phyloP scores from a whole-genome alignment of 2,113 vertebrate species.

The Gopherus evgoodei region DNA sequence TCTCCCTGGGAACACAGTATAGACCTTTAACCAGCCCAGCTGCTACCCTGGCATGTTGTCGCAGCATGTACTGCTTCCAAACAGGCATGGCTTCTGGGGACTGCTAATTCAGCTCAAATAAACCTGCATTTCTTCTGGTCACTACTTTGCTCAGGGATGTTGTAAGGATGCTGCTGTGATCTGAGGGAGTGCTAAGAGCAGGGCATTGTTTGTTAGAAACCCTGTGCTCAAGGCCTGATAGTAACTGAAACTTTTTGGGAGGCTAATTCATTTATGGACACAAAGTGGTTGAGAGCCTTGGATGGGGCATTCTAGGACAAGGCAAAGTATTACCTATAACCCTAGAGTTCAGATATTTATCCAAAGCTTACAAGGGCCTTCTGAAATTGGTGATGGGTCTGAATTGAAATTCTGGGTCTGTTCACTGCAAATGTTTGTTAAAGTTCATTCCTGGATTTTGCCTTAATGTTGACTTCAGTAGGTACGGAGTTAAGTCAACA shows the following conservation, averaged over 20 bases:
- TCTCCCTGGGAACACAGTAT: neutral
- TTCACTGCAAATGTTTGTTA: neutral
- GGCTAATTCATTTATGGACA: neutral
- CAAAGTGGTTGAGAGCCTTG: neutral
- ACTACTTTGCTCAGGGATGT: neutral
- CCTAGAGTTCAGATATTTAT: neutral
- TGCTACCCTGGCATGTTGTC: neutral
- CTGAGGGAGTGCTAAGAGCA: rapidly evolving
- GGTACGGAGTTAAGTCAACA: no score
- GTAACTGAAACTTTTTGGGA: neutral
- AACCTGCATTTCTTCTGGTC: neutral
- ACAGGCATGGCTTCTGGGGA: neutral
- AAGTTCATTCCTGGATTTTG: neutral
- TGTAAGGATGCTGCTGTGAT: neutral
- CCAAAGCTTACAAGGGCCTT: neutral
- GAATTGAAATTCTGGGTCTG: neutral
- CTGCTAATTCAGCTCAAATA: neutral
- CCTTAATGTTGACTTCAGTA: neutral
- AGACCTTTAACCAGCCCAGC: neutral
- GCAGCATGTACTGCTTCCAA: neutral
- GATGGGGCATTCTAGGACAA: neutral
- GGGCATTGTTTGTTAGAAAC: neutral
- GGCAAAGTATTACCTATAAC: neutral
- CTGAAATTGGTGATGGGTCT: neutral
- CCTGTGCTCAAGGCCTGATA: rapidly evolving